A percentile compares a stretch with the other conserved stretches of the same genome.
phyloP scores from a whole-genome alignment of 2,888 invertebrate species.

The Monopis laevigella region DNA sequence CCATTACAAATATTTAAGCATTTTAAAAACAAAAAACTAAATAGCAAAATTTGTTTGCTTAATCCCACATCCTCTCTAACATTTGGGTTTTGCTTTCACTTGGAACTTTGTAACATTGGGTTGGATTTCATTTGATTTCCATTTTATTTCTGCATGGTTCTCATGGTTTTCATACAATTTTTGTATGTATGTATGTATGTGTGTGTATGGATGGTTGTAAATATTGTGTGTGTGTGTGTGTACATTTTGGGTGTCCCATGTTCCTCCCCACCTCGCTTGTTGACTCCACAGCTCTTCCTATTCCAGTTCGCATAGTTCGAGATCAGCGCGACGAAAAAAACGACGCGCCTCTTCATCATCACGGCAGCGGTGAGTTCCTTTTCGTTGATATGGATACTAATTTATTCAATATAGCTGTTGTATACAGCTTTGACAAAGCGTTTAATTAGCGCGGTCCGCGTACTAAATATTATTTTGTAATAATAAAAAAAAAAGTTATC shows the following conservation, averaged over 20 bases:
- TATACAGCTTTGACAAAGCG: too few relatives aligned
- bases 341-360: constrained; percentile 53
- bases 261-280: constrained; percentile 35
- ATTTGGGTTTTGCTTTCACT: constrained; percentile 48
- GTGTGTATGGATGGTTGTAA: constrained; percentile 11
- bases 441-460: too few relatives aligned
- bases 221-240: constrained; percentile 15
- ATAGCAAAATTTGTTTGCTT: constrained; percentile 25
- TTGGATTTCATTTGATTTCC: not conserved
- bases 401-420: too few relatives aligned
- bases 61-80: constrained; percentile 34
- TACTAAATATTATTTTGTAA: too few relatives aligned
- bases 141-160: not conserved
- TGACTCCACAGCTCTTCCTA: constrained; percentile 65
- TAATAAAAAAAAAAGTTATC: too few relatives aligned
- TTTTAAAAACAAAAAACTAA: not conserved
- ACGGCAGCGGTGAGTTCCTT: constrained; percentile 46
- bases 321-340: constrained; percentile 51
- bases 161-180: constrained; percentile 3
- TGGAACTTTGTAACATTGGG: constrained; percentile 28
- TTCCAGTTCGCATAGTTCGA: constrained; percentile 64
- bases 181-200: not conserved
- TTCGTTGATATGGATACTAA: too few relatives aligned
- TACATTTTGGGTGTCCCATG: constrained; percentile 28
- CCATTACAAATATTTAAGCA: too few relatives aligned